Base-by-base conservation (phyloP, 2,888 invertebrate species). In the Lithosia quadra region DNA sequence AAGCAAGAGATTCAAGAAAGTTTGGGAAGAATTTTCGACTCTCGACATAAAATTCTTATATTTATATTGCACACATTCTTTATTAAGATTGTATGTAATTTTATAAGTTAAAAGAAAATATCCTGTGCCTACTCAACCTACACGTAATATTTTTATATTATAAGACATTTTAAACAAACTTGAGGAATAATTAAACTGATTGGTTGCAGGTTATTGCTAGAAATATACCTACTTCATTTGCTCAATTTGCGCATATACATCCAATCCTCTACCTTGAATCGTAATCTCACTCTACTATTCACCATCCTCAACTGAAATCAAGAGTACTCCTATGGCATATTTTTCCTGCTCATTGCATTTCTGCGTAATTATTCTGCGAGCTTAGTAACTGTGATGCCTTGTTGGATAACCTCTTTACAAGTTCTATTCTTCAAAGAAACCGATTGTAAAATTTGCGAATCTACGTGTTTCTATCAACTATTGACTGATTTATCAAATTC, bases 1-100 rank as follows among this genome's bases (percentile, higher is more conserved):
- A 75, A 63, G 69, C 71, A 43, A 68, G 28, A 49, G 24, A 24
- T 21, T 21, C 28, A 49, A 28, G 21, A 28, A 49, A 2, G 28
- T 62, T 33, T 18, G 49, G 2, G 2, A 62, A n/a, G 9, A 33
- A 62, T 62, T 62, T 61, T 28, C 0, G 24, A 5, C 61, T 43
- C 24, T 63, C 11, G 2, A 9, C 49, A 49, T 49, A 49, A 18
- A n/a, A 49, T n/a, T n/a, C 9, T 28, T 5, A 28, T 28, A 49
- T 49, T 9, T 18, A 49, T n/a, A 49, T 49, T 9, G 9, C n/a
- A n/a, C n/a, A 49, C n/a, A n/a, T 18, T n/a, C n/a, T 49, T 49
- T 49, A 49, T 5, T 15, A 49, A 49, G 1, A n/a, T n/a, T 18
- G 0, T 49, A 49, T 9, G 9, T 49, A n/a, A 49, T 18, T 49